phyloP scores from a whole-genome alignment of 64 coral and sea anemone species.

The Montipora cactus region DNA sequence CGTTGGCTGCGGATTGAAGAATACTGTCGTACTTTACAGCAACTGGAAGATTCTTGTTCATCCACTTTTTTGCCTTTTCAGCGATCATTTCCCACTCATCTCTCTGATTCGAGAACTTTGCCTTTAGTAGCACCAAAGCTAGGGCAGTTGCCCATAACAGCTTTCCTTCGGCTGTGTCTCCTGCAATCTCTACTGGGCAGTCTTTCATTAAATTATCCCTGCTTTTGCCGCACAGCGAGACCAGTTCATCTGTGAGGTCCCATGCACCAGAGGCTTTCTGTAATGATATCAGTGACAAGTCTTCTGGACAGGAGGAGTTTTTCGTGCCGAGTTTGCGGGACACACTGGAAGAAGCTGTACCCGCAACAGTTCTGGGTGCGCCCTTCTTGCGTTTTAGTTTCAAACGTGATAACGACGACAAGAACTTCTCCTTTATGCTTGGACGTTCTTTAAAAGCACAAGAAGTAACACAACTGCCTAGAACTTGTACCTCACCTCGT shows the following conservation, averaged over 20 bases:
- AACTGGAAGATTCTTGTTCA: slow-evolving; percentile 43
- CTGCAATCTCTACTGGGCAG: not conserved
- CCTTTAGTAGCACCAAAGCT: slow-evolving; percentile 35
- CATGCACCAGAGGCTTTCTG: slow-evolving; percentile 72
- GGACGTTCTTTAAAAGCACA: no score
- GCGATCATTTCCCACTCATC: slow-evolving; percentile 78
- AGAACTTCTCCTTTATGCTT: no score
- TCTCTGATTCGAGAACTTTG: slow-evolving; percentile 20
- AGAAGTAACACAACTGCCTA: no score
- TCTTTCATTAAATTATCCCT: not conserved
- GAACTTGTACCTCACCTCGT: no score
- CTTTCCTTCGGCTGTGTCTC: slow-evolving; percentile 2
- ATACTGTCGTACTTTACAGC: not conserved
- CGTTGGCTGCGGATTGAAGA: not conserved
- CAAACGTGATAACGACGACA: no score
- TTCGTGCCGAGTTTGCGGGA: no score
- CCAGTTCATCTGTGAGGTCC: slow-evolving; percentile 54
- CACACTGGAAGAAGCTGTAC: no score
- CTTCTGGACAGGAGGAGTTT: not conserved
- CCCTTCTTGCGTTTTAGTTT: no score
- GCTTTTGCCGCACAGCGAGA: not conserved
- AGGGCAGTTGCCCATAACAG: slow-evolving; percentile 72
- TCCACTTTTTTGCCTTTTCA: slow-evolving; percentile 55
- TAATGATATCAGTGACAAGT: slow-evolving; percentile 11
- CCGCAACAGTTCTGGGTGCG: no score